Conservation (phyloP, 2,113 vertebrate genomes). For the Thymallus thymallus region DNA sequence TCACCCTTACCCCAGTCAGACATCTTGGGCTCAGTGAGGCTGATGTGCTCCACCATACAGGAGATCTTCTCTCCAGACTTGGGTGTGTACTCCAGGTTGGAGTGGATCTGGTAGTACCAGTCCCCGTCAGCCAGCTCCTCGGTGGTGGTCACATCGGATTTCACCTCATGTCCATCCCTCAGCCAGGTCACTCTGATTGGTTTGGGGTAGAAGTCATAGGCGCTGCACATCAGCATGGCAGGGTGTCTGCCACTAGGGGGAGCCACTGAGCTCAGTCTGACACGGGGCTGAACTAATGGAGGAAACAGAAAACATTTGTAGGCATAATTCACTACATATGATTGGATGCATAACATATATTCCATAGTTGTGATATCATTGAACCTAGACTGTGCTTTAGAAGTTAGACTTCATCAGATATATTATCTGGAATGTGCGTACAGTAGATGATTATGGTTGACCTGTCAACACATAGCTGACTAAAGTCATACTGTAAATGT, state of each 20-base stretch:
- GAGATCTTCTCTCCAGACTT: slow-evolving; percentile 53
- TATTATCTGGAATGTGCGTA: no score
- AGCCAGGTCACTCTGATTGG: slow-evolving; percentile 48
- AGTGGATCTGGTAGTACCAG: slow-evolving; percentile 63
- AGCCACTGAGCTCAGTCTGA: slow-evolving; percentile 19
- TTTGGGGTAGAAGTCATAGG: slow-evolving; percentile 45
- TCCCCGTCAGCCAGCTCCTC: slow-evolving; percentile 53
- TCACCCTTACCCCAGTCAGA: slow-evolving; percentile 42
- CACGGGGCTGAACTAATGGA: slow-evolving; percentile 31
- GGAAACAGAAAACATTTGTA: neutral
- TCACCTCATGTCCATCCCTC: slow-evolving; percentile 30
- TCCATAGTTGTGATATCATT: neutral
- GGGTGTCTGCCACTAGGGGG: slow-evolving; percentile 18
- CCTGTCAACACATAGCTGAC: no score
- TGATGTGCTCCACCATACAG: slow-evolving; percentile 53
- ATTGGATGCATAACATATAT: neutral
- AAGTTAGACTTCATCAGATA: no score
- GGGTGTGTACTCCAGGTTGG: slow-evolving; percentile 52
- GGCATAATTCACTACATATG: neutral
- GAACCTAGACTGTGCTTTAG: neutral
- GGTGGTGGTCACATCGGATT: slow-evolving; percentile 23
- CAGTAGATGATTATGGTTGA: neutral
- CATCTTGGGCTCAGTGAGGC: slow-evolving; percentile 19
- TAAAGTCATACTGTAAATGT: no score
- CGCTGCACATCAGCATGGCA: slow-evolving; percentile 45